Evolutionary conservation across 2,888 invertebrate genomes (phyloP).

Genomic region (Metallyticus violacea): DNA sequence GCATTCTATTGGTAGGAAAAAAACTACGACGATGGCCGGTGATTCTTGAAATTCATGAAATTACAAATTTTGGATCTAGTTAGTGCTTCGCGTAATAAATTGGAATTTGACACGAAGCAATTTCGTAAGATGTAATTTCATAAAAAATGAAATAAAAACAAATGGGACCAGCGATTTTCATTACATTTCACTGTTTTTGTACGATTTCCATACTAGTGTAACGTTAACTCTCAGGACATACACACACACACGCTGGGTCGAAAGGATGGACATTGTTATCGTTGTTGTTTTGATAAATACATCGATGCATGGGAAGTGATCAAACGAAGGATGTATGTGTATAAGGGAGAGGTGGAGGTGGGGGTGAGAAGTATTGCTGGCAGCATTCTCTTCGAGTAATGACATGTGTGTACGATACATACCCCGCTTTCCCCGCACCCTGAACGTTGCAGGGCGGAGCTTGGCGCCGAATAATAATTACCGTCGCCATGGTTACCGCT

Average conservation of each 20-base stretch:
- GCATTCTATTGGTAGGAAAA: not conserved
- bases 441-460: not conserved
- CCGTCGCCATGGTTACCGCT: conserved; percentile 1
- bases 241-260: no score
- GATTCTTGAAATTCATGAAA: not conserved
- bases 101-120: not conserved
- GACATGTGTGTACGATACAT: not conserved
- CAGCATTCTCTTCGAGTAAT: not conserved
- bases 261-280: not conserved
- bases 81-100: not conserved
- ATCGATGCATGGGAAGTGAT: conserved; percentile 11
- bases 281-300: not conserved
- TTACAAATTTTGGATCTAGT: not conserved
- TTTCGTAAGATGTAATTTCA: not conserved
- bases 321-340: not conserved
- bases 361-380: not conserved
- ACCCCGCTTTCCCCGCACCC: not conserved
- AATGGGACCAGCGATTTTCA: not conserved
- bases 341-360: not conserved
- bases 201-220: not conserved
- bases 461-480: conserved; percentile 14
- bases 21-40: not conserved
- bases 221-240: not conserved
- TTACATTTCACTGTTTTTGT: not conserved
- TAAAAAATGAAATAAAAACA: not conserved